A percentile compares a stretch with the other conserved stretches of the same genome.
These are phyloP conservation scores for Glandiceps talaboti DNA, from an alignment of 53 echinoderm and acorn worm species.

Conservation along the genomic window DNA sequence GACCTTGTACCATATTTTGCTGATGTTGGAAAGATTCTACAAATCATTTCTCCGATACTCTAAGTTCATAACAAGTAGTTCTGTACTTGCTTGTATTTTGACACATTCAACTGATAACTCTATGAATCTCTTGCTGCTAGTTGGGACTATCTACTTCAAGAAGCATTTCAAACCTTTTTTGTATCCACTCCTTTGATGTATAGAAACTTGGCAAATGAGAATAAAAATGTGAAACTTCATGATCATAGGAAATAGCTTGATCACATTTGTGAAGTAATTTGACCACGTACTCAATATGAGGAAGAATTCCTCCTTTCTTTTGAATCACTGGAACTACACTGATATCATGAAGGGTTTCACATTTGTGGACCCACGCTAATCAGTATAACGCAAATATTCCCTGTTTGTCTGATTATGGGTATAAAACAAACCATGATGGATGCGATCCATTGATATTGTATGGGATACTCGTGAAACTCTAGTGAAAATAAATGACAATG, in stretches of 20 bases:
- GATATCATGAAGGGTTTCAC: neutral
- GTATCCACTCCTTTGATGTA: neutral
- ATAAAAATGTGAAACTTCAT: neutral
- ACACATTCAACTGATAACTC: neutral
- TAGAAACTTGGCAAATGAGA: neutral
- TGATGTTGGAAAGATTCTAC: slow-evolving; percentile 6
- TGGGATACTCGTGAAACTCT: neutral
- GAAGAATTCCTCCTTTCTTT: neutral
- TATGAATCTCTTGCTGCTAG: neutral
- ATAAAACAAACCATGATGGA: neutral
- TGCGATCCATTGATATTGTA: neutral
- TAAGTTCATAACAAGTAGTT: slow-evolving; percentile 6
- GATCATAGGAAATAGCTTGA: slow-evolving; percentile 1
- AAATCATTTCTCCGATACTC: neutral
- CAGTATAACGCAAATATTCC: neutral
- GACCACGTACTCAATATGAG: neutral
- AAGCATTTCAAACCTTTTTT: neutral
- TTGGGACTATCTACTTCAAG: neutral
- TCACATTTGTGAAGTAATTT: neutral
- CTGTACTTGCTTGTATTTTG: neutral
- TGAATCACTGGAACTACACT: neutral
- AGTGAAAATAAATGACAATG: neutral
- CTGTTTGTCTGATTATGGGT: neutral
- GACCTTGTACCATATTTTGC: neutral
- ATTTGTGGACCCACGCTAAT: neutral